Base-by-base conservation (phyloP, 2,113 vertebrate genomes). In the Atrichornis clamosus region DNA sequence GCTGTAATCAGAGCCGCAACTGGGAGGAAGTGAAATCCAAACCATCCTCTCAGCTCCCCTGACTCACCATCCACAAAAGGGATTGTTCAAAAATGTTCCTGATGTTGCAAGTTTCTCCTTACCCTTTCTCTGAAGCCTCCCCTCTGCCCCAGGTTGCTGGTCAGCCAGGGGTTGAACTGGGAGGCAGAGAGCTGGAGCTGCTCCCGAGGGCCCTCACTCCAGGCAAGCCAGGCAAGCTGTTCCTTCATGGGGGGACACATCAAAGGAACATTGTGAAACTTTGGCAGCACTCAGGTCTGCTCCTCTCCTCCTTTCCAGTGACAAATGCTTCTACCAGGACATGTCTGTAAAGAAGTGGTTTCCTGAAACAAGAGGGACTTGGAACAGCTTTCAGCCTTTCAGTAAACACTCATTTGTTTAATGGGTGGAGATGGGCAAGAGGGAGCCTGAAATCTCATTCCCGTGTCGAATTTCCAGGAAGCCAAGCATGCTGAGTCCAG, bases 341-440 rank as follows among this genome's bases (percentile, higher is more conserved):
- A 39, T 33, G 46, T 41, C 69, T 0, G 0, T 67, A 58, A 82
- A 26, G 44, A 84, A 75, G 39, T 3, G 14, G 9, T 83, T 95
- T 95, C 70, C 92, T 92, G 96, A 96, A 95, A 92, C 7, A 42
- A 89, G 47, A 81, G 13, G 67, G 26, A 11, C 52, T 87, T 76
- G 84, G 84, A 90, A 78, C 27, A 72, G 47, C 44, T 83, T 72
- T 77, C 42, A 76, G 82, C 44, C 59, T 95, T 81, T 96, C 92
- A 91, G 90, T 93, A 96, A 96, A 89, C 49, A 58, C 20, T 63
- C 62, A 88, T 93, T 88, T 91, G 35, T 93, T 95, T 94, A 94
- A 96, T 73, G 82, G 80, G 73, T 86, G 72, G 79, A 90, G 83
- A 63, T 18, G 49, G 41, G 47, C 37, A 60, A 0, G 5, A 76